phyloP scores from a whole-genome alignment of 2,888 invertebrate genomes.

The Eupithecia vulgata region DNA sequence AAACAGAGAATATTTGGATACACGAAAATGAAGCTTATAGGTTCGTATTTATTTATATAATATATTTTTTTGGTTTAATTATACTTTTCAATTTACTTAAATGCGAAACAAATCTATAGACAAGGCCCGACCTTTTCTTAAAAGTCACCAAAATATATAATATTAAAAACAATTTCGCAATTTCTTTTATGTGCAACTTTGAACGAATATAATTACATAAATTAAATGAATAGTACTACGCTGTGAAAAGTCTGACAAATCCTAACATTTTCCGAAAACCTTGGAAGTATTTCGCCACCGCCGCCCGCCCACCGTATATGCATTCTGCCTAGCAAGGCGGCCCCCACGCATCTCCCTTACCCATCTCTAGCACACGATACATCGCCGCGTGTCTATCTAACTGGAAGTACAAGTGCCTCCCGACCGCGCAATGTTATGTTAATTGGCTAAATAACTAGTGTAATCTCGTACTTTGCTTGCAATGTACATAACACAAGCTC shows the following conservation, averaged over 20 bases:
- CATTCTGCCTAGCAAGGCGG: slow-evolving; percentile 26
- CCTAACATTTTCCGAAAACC: slow-evolving; percentile 26
- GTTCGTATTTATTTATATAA: slow-evolving; percentile 31
- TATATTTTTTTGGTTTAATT: not conserved
- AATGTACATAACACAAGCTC: no score
- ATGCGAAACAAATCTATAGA: not conserved
- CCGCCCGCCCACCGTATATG: slow-evolving; percentile 51
- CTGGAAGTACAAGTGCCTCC: not conserved
- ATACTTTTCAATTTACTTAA: not conserved
- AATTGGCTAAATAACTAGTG: not conserved
- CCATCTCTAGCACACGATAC: slow-evolving; percentile 1
- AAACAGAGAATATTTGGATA: slow-evolving; percentile 19
- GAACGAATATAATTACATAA: not conserved
- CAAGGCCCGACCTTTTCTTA: not conserved
- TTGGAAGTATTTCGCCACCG: slow-evolving; percentile 53
- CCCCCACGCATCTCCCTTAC: not conserved
- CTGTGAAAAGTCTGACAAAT: not conserved
- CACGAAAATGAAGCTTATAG: slow-evolving; percentile 37
- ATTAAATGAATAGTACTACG: slow-evolving; percentile 1
- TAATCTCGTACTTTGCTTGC: not conserved
- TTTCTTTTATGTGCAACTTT: no score
- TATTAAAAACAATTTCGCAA: no score
- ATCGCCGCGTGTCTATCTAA: slow-evolving; percentile 11
- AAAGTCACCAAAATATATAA: not conserved
- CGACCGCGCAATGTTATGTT: slow-evolving; percentile 21